phyloP scores from a whole-genome alignment of 2,888 invertebrate species.

The Noctua fimbriata region DNA sequence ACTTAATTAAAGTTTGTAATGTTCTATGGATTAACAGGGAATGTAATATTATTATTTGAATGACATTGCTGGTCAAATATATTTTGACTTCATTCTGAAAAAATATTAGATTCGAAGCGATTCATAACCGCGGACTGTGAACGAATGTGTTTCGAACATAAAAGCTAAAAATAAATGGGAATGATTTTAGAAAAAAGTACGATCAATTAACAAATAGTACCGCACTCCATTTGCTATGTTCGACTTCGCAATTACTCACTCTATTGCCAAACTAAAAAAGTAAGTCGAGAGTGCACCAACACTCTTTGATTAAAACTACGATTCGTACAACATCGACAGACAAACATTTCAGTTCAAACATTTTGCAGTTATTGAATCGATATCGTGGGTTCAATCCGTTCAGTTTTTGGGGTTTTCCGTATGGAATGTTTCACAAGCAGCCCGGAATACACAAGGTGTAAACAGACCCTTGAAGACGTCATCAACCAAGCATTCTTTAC shows the following conservation, averaged over 20 bases:
- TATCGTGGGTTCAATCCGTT: neutral
- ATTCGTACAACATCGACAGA: constrained; percentile 19
- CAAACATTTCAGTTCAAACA: constrained; percentile 34
- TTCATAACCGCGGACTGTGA: no score
- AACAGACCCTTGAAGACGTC: no score
- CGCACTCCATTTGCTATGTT: constrained; percentile 11
- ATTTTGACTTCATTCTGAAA: no score
- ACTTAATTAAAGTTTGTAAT: no score
- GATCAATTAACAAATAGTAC: neutral
- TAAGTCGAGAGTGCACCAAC: constrained; percentile 18
- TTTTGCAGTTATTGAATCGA: constrained; percentile 22
- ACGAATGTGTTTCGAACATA: no score
- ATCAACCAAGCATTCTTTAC: no score
- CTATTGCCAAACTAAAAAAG: constrained; percentile 25
- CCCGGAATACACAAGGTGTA: neutral
- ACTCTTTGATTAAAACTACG: constrained; percentile 39
- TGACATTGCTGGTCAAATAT: no score
- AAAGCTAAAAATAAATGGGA: neutral
- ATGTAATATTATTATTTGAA: no score
- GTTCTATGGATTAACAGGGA: no score
- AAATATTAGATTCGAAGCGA: no score
- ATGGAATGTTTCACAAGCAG: no score
- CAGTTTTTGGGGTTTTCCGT: neutral
- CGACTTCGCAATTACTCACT: constrained; percentile 5
- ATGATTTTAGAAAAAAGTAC: neutral